Conservation (phyloP, 1,140 invertebrate genomes). For the Drosophila lacteicornis region DNA sequence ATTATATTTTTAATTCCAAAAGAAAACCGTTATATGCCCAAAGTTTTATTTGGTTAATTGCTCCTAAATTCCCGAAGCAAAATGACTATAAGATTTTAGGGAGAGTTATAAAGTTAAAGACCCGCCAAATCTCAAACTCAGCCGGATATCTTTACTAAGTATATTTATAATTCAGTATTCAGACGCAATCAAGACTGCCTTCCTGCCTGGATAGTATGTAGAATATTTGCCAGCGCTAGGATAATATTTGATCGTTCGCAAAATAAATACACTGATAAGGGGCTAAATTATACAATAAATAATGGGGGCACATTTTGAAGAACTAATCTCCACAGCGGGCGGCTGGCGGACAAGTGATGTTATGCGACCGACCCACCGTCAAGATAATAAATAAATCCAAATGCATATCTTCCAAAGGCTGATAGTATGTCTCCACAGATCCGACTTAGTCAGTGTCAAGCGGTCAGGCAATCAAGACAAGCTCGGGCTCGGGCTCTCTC, state of each 20-base stretch:
- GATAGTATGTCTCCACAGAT: slow-evolving; percentile 16
- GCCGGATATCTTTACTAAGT: neutral
- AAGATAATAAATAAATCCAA: slow-evolving; percentile 74
- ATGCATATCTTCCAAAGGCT: slow-evolving; percentile 58
- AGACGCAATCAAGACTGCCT: slow-evolving; percentile 13
- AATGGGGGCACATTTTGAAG: slow-evolving; percentile 50
- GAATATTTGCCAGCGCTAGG: slow-evolving; percentile 14
- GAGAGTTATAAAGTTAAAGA: too few relatives aligned
- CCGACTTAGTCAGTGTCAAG: slow-evolving; percentile 61
- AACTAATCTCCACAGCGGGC: slow-evolving; percentile 59
- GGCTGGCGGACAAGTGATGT: slow-evolving; percentile 30
- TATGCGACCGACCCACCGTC: slow-evolving; percentile 4
- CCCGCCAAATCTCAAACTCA: slow-evolving; percentile 2
- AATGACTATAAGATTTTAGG: too few relatives aligned
- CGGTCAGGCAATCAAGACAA: slow-evolving; percentile 50
- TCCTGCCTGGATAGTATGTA: neutral
- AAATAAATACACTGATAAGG: slow-evolving; percentile 55
- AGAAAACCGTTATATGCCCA: too few relatives aligned
- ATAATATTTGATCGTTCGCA: slow-evolving; percentile 49
- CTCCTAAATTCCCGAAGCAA: too few relatives aligned
- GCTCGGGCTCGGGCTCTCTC: slow-evolving; percentile 23
- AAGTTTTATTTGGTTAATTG: too few relatives aligned
- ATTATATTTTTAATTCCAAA: too few relatives aligned
- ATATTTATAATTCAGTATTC: neutral
- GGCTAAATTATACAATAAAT: slow-evolving; percentile 46